Conservation (phyloP, 2,888 invertebrate species). For the Fabriciana adippe region DNA sequence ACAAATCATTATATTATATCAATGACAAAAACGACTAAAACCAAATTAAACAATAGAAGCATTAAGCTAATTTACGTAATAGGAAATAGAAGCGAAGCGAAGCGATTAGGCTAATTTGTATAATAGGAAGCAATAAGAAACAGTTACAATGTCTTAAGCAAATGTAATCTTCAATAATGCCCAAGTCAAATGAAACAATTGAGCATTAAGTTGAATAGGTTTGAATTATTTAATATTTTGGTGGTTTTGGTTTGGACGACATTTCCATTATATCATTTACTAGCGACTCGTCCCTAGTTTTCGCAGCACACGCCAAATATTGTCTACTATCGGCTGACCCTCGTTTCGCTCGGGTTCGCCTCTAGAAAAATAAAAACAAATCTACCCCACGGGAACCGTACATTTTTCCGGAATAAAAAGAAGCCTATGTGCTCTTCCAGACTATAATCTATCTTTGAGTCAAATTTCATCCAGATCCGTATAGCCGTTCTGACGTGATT, state of each 20-base stretch:
- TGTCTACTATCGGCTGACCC: background rate
- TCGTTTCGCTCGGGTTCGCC: no score
- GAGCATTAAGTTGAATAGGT: background rate
- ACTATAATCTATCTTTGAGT: no score
- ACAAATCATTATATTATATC: background rate
- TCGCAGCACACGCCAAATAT: background rate
- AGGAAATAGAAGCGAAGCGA: no score
- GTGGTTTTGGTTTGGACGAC: background rate
- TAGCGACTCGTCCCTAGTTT: background rate
- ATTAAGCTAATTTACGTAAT: slow-evolving; percentile 1
- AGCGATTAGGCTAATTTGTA: no score
- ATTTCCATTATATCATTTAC: background rate
- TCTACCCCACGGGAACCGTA: no score
- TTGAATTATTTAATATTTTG: slow-evolving; percentile 16
- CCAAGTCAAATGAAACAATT: slow-evolving; percentile 1
- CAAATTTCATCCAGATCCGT: no score
- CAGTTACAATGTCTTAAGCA: slow-evolving; percentile 26
- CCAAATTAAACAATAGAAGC: background rate
- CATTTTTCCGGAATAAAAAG: no score
- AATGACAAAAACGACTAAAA: background rate
- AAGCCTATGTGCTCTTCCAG: no score
- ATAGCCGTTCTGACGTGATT: no score
- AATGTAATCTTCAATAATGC: slow-evolving; percentile 23
- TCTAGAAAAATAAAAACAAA: no score
- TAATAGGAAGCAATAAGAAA: slow-evolving; percentile 11